A percentile compares a stretch with the other conserved stretches of the same genome.
Conservation (phyloP, 2,888 invertebrate species). For the Callinectes sapidus region DNA sequence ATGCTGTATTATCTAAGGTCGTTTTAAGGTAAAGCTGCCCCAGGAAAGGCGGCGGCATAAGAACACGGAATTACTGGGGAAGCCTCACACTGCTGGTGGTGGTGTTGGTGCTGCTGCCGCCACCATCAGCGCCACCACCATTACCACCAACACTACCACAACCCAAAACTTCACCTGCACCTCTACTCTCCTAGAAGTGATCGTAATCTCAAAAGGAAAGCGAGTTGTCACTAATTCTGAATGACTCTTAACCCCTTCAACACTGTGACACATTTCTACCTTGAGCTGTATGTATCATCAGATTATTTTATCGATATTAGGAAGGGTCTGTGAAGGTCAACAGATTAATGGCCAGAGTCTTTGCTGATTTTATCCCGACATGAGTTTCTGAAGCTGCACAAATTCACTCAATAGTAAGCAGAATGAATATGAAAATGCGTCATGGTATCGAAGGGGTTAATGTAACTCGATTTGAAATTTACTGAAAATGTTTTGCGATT, state of each 20-base stretch:
- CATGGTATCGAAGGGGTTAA: no score
- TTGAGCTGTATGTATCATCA: no score
- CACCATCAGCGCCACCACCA: slow-evolving; percentile 6
- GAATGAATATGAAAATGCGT: no score
- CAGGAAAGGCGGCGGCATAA: slow-evolving; percentile 1
- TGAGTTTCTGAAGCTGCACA: no score
- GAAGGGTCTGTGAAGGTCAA: no score
- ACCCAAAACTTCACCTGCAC: not conserved
- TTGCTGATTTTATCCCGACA: no score
- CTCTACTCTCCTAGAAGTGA: not conserved
- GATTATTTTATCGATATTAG: no score
- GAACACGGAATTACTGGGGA: slow-evolving; percentile 31
- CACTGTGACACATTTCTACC: no score
- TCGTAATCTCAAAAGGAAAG: not conserved
- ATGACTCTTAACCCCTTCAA: not conserved
- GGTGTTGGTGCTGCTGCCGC: not conserved
- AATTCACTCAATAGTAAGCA: no score
- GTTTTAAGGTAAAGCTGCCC: not conserved
- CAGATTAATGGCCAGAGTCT: no score
- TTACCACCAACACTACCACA: not conserved
- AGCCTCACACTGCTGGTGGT: not conserved
- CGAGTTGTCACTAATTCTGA: not conserved
- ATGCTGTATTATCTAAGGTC: not conserved
- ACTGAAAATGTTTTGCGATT: no score
- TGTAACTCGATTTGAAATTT: no score